phyloP scores from a whole-genome alignment of 2,797 vertebrate species.

The Pseudocheirus occidentalis region DNA sequence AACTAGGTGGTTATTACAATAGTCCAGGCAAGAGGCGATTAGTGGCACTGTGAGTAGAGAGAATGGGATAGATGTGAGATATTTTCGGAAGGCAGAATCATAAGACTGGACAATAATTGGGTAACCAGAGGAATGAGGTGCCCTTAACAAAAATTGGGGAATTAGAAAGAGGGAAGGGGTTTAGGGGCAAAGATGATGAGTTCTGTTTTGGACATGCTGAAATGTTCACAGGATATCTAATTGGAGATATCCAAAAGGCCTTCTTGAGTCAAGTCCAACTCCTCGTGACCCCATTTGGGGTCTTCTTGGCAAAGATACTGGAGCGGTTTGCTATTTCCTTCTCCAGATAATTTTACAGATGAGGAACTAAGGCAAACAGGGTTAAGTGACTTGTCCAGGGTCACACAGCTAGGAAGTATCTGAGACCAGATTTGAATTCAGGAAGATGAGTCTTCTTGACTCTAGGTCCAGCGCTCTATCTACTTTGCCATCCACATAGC shows the following conservation, averaged over 20 bases:
- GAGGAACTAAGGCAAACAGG: background rate
- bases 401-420: background rate
- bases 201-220: background rate
- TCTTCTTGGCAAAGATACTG: background rate
- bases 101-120: background rate
- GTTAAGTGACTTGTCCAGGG: background rate
- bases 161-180: background rate
- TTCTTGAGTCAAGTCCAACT: background rate
- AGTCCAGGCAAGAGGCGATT: background rate
- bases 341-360: background rate
- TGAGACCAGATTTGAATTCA: background rate
- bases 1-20: background rate
- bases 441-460: background rate
- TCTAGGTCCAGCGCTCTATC: background rate
- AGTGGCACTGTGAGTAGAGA: background rate
- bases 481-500: background rate
- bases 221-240: background rate
- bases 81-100: background rate
- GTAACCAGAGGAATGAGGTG: background rate
- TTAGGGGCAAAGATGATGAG: background rate
- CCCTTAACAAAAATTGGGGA: too few relatives aligned
- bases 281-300: background rate
- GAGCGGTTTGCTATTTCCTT: background rate
- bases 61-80: background rate
- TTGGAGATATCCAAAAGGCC: background rate